Evolutionary conservation across 2,113 vertebrate species (phyloP).

Genomic region (Laterallus jamaicensis): DNA sequence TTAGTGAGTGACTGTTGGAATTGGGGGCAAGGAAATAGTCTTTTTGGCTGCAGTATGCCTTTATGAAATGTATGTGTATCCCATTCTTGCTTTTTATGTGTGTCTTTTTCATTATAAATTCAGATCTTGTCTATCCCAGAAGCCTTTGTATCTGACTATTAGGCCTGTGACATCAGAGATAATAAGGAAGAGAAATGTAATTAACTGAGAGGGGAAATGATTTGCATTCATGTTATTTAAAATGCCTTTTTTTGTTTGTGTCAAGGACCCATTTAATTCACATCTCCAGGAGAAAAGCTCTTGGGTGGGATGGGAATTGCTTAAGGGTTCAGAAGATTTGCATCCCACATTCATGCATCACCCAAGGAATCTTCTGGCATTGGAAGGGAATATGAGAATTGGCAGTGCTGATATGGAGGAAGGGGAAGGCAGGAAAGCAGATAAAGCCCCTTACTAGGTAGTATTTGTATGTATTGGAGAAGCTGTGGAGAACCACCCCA

Average conservation of each 20-base stretch:
- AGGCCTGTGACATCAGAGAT: constrained; percentile 6
- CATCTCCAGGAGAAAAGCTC: constrained; percentile 6
- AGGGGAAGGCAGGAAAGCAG: neutral
- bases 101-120: neutral
- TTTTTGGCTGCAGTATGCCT: neutral
- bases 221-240: constrained; percentile 29
- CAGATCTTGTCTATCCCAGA: neutral
- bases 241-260: constrained; percentile 3
- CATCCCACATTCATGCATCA: neutral
- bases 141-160: neutral
- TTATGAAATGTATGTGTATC: neutral
- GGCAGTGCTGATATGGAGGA: neutral
- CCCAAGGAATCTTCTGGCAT: neutral
- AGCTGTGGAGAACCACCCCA: neutral
- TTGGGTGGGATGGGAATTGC: constrained; percentile 1
- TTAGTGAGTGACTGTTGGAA: neutral
- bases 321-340: neutral
- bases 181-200: neutral
- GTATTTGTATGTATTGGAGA: neutral
- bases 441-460: neutral
- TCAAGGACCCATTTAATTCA: constrained; percentile 31
- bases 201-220: constrained; percentile 14
- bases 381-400: neutral
- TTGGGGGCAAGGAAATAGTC: neutral
- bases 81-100: neutral